Percentiles rank a stretch among this genome's conserved stretches.
These are phyloP conservation scores for Cryptocephalus moraei DNA, from an alignment of 2,888 invertebrate species.

Conservation along the genomic window DNA sequence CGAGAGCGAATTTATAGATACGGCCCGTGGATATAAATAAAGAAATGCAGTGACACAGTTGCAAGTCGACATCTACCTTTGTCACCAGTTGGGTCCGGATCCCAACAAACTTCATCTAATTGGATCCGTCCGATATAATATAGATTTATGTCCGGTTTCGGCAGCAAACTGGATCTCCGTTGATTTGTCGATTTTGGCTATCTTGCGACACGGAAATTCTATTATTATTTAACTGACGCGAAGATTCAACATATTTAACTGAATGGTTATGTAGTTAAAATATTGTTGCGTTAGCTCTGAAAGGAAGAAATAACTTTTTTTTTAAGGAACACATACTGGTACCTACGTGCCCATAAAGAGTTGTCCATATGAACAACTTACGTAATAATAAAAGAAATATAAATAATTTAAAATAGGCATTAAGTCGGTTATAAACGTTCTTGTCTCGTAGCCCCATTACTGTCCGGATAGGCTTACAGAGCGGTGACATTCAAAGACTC, in stretches of 20 bases:
- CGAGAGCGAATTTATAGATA: too few species aligned
- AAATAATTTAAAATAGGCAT: conserved; percentile 26
- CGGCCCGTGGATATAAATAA: not conserved
- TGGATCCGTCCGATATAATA: conserved; percentile 37
- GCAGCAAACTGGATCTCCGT: conserved; percentile 29
- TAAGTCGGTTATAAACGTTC: conserved; percentile 31
- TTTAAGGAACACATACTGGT: too few species aligned
- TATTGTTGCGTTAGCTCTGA: too few species aligned
- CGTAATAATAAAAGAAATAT: conserved; percentile 8
- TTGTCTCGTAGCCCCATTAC: conserved; percentile 33
- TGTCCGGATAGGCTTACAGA: conserved; percentile 31
- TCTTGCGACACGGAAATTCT: conserved; percentile 6
- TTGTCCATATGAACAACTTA: too few species aligned
- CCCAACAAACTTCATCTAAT: conserved; percentile 35
- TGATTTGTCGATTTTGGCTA: conserved; percentile 30
- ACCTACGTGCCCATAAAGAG: too few species aligned
- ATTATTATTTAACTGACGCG: too few species aligned
- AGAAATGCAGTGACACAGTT: not conserved
- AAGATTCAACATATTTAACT: too few species aligned
- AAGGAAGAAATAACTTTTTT: too few species aligned
- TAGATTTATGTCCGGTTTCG: conserved; percentile 37
- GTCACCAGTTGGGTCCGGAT: conserved; percentile 28
- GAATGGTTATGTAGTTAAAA: too few species aligned
- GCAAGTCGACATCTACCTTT: conserved; percentile 15
- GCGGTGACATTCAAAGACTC: conserved; percentile 33